Base-by-base conservation (phyloP, 92 coral and sea anemone species). In the Actinernus sp. region DNA sequence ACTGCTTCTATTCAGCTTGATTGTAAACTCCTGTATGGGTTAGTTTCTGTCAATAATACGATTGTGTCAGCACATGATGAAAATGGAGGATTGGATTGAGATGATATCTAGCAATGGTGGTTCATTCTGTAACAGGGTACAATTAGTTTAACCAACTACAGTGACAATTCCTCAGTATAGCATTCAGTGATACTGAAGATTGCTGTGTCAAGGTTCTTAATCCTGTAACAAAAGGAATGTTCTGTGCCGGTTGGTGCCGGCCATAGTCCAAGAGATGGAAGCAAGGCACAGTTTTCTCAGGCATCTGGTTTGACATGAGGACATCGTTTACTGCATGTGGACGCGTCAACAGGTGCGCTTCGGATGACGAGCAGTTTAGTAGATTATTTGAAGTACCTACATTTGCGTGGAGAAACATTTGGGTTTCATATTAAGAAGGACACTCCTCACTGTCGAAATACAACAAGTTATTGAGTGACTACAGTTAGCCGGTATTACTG, bases 121-220 rank as follows among this genome's bases (percentile, higher is more conserved):
- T n/a, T n/a, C n/a, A 65, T 21, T 82, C 70, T 81, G 88, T 71
- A 81, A 58, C 58, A 73, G 49, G 34, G 88, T 56, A 26, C 88
- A 72, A n/a, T n/a, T 41, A 81, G 82, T 38, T 81, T 81, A 81
- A 47, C 88, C 76, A 73, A 0, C 38, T 73, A 73, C 84, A 77
- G 24, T 66, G 77, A 77, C 62, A 9, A 77, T 53, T 18, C 57
- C 9, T 56, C n/a, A n/a, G n/a, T n/a, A n/a, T 77, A 20, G 71
- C 76, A 81, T 73, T 81, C 23, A 81, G 88, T 73, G 82, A 81
- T 76, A 81, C 82, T 81, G 82, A 82, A 54, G 76, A 81, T 76
- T 81, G 56, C 11, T 72, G 39, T 52, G 55, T 81, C 76, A 81
- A 64, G 88, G 77, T 20, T 48, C 57, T 19, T 64, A 57, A 73